Evolutionary conservation across 2,888 invertebrate genomes (phyloP).

Genomic region (Amaurobius ferox): DNA sequence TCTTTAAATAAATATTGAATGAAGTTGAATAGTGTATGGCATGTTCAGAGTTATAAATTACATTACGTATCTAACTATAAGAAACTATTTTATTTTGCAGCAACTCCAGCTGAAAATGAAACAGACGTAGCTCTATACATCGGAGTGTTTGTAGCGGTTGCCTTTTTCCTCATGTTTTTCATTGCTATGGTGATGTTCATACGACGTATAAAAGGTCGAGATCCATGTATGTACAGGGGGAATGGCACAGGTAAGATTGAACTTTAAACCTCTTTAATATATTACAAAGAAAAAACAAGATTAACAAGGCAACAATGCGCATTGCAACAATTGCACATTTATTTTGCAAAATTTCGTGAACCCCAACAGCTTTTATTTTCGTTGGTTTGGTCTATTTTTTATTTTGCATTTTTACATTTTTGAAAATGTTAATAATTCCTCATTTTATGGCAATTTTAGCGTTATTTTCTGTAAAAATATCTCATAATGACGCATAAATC

Average conservation of each 20-base stretch:
- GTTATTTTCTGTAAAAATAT: too few species aligned
- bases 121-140: conserved; percentile 87
- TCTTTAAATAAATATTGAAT: too few species aligned
- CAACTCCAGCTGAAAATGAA: conserved; percentile 65
- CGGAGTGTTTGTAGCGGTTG: conserved; percentile 87
- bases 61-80: too few species aligned
- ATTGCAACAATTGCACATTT: not conserved
- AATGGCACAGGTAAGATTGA: conserved; percentile 76
- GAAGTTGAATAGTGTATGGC: too few species aligned
- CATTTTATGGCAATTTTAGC: too few species aligned
- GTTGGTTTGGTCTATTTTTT: too few species aligned
- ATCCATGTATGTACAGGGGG: conserved; percentile 85
- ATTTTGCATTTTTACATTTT: too few species aligned
- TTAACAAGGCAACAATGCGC: not conserved
- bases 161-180: conserved; percentile 86
- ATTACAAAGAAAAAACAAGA: too few species aligned
- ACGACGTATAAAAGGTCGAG: conserved; percentile 84
- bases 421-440: too few species aligned
- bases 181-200: conserved; percentile 86
- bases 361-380: too few species aligned
- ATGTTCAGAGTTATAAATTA: too few species aligned
- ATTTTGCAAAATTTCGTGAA: not conserved
- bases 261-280: not conserved
- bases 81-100: conserved; percentile 26
- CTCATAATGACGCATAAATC: too few species aligned